Conservation (phyloP, 37 sponge, comb jelly and placozoan species). For the Petrosia ficiformis region DNA sequence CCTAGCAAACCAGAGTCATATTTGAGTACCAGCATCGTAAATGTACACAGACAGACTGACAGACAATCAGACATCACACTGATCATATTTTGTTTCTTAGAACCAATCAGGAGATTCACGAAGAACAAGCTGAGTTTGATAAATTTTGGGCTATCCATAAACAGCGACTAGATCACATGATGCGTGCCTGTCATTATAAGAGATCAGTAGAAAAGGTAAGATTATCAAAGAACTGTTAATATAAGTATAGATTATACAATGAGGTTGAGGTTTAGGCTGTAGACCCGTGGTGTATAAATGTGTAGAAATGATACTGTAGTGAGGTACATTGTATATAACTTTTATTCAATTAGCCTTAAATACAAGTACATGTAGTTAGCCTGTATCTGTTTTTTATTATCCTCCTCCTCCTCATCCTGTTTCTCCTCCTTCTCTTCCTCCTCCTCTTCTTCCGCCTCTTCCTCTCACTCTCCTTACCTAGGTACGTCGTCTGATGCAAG, state of each 20-base stretch:
- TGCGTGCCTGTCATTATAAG: slow-evolving; percentile 58
- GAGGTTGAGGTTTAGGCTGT: neutral
- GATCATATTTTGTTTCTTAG: slow-evolving; percentile 8
- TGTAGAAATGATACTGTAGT: neutral
- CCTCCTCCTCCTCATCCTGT: slow-evolving; percentile 5
- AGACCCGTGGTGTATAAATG: neutral
- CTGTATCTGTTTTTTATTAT: neutral
- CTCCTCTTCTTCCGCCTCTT: slow-evolving; percentile 1
- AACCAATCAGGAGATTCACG: slow-evolving; percentile 18
- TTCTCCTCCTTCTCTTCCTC: neutral
- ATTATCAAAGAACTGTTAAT: neutral
- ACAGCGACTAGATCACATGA: slow-evolving; percentile 64
- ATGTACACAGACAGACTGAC: too few relatives aligned
- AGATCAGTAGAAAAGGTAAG: slow-evolving; percentile 66
- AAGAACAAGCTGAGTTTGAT: slow-evolving; percentile 36
- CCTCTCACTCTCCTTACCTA: slow-evolving; percentile 2
- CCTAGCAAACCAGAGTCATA: too few relatives aligned
- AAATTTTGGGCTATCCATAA: slow-evolving; percentile 67
- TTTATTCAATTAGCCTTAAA: too few relatives aligned
- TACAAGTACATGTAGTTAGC: neutral
- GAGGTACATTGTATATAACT: too few relatives aligned
- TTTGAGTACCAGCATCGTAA: too few relatives aligned
- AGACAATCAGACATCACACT: neutral
- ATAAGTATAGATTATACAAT: neutral
- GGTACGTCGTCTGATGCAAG: slow-evolving; percentile 12